Evolutionary conservation across 2,113 vertebrate genomes (phyloP).

Genomic region (Neogale vison): DNA sequence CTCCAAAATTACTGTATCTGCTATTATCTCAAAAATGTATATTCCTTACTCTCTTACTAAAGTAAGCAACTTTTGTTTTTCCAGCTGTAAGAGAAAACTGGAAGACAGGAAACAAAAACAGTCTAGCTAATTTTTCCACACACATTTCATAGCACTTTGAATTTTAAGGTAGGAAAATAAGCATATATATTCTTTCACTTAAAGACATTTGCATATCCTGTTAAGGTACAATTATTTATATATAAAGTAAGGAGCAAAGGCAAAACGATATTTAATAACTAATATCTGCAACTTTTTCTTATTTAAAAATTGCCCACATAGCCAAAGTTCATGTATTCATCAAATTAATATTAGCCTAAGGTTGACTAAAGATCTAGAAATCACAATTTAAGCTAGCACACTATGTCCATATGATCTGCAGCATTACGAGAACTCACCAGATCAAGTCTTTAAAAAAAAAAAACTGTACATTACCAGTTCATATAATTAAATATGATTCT

Average conservation of each 20-base stretch:
- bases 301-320: background rate
- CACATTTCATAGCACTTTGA: background rate
- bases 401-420: too few species aligned
- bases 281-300: background rate
- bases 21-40: background rate
- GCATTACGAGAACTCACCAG: too few species aligned
- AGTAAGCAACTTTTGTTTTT: background rate
- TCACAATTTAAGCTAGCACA: background rate
- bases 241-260: background rate
- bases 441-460: background rate
- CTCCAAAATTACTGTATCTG: background rate
- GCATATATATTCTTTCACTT: background rate
- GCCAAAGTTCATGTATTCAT: background rate
- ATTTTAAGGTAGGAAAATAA: background rate
- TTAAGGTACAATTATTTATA: background rate
- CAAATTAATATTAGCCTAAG: background rate
- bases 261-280: conserved; percentile 5
- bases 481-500: background rate
- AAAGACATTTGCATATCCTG: background rate
- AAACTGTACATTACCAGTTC: background rate
- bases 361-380: background rate
- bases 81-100: background rate
- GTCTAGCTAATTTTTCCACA: background rate
- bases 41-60: background rate
- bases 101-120: background rate